These are phyloP conservation scores for Xestia ashworthii DNA, from an alignment of 2,888 invertebrate species.

Conservation along the genomic window DNA sequence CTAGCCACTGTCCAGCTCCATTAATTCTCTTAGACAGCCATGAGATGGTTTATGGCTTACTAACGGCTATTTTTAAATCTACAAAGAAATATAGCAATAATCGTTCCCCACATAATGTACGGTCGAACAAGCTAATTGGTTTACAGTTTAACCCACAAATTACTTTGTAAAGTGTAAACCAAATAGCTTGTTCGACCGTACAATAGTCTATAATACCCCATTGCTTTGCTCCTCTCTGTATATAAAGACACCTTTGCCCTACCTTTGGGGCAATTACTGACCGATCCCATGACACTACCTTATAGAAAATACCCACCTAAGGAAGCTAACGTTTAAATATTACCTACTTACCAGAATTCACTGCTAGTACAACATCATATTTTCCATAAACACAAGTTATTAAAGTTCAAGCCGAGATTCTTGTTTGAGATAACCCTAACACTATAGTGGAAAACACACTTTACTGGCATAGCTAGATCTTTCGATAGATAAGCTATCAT, in stretches of 20 bases:
- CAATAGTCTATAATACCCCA: background rate
- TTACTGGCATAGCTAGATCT: slow-evolving; percentile 31
- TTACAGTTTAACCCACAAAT: too few species aligned
- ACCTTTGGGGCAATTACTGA: too few species aligned
- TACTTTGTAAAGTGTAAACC: too few species aligned
- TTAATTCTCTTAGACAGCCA: too few species aligned
- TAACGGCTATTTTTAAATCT: too few species aligned
- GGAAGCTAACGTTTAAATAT: background rate
- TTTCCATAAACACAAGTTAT: slow-evolving; percentile 40
- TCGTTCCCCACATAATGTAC: too few species aligned
- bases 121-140: too few species aligned
- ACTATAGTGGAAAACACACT: slow-evolving; percentile 22
- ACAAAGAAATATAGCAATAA: too few species aligned
- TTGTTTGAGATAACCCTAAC: slow-evolving; percentile 50
- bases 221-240: background rate
- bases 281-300: background rate
- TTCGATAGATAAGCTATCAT: slow-evolving; percentile 20
- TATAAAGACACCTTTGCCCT: too few species aligned
- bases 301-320: slow-evolving; percentile 7
- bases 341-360: slow-evolving; percentile 16
- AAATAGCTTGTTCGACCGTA: too few species aligned
- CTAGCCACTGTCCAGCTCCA: too few species aligned
- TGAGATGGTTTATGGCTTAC: too few species aligned
- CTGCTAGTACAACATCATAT: slow-evolving; percentile 36
- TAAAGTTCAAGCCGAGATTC: slow-evolving; percentile 46